Base-by-base conservation (phyloP, 2,888 invertebrate species). In the Drosophila limbata region DNA sequence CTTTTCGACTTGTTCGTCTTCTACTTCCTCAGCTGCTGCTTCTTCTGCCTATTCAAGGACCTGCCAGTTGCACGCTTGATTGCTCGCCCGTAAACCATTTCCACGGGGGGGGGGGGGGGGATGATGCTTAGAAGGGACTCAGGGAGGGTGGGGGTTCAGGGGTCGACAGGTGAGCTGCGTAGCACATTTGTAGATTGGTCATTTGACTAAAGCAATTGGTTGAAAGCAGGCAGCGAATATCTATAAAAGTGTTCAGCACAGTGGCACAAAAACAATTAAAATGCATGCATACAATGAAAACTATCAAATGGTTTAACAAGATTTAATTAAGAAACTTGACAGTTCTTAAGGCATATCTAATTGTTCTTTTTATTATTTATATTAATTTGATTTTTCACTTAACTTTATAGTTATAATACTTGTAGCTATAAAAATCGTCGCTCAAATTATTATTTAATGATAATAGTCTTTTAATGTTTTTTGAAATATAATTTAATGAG, bases 21-120 rank as follows among this genome's bases (percentile, higher is more conserved):
- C 17, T 35, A 1, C 25, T 10, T 11, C 5, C 33, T 6, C 21
- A n/a, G 6, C 40, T 40, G 42, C 19, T 9, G 33, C 17, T 39
- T 11, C n/a, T 35, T 9, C 31, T 64, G 40, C 19, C 15, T 59
- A 55, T 56, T 55, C 45, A 50, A 69, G 61, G 40, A 28, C 57
- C 51, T 47, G 31, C 65, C 40, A 68, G 57, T 63, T 57, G 67
- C 87, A 70, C 69, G 73, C 69, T 77, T 81, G 81, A 76, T 84
- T 86, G 82, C 84, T 60, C 59, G 70, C 57, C 73, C 78, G 69
- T 69, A 66, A 77, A 69, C 44, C 53, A 71, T 71, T 77, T 65
- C 55, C 17, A 10, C n/a, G 48, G 31, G 17, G 21, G n/a, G 21
- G 13, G 42, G 31, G 21, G 19, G 9, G 15, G 40, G n/a, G 31